Evolutionary conservation across 2,113 vertebrate genomes (phyloP), one percentile per base, ranked within the genome.

Genomic region (Bungarus multicinctus): DNA sequence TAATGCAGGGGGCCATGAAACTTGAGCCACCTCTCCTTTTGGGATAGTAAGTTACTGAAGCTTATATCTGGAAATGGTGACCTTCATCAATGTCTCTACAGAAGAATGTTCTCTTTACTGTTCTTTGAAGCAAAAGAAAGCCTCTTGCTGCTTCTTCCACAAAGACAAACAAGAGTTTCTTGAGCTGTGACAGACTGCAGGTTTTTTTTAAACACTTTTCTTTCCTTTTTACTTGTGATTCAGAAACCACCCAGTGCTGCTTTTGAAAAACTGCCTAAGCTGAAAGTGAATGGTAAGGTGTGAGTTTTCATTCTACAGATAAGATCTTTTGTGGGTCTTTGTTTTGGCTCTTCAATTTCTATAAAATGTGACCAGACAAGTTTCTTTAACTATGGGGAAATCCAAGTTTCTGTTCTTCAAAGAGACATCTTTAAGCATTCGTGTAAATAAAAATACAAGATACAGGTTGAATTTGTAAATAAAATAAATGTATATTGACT

Each of bases 231-330:
- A 34, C 45, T 30, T 39, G 92, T 45, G 60, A 89, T 93, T n/a
- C 11, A 55, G 34, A 87, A 94, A 39, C 14, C 93, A 39, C 22
- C 86, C 43, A 85, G 54, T 81, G 22, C 25, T 94, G 34, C 45
- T 90, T 60, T 53, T 93, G 45, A 43, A 94, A 45, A 91, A 25
- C 89, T 43, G 30, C 58, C 58, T 91, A 43, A 95, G 64, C 25
- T 92, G 93, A 18, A 95, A 91, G 92, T 43, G 74, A 85, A 92
- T 54, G 23, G 88, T 93, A 95, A 95, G 22, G 89, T 91, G 93
- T 47, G n/a, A 88, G 93, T 43, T 64, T 30, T 81, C 4, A 90
- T 94, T 57, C 16, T 74, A 69, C 20, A 92, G 53, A 85, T 3
- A 20, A 64, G 58, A 25, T 90, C 2, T 54, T 69, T 92, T 25